Base-by-base conservation (phyloP, 2,797 vertebrate genomes). In the Garrulus glandarius region DNA sequence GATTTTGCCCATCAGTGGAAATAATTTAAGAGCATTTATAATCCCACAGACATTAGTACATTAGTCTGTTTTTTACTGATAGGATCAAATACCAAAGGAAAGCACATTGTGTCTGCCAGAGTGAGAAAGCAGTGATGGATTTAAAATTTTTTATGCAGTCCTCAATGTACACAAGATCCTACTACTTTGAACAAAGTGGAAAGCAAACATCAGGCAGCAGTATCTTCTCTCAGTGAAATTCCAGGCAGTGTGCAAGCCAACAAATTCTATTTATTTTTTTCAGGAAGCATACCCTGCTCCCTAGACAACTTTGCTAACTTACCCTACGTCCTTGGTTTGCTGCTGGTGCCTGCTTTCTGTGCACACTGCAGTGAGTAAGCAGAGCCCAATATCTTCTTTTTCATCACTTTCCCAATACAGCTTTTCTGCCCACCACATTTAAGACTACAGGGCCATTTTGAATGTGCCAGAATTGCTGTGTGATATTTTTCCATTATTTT, bases 41-140 rank as follows among this genome's bases (percentile, higher is more conserved):
- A 92, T 70, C 27, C 67, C 20, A 37, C 44, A 94, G 20, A 13
- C 55, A 34, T 87, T 92, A 87, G 9, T 32, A 13, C 55, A 34
- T 87, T 92, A 87, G 9, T 32, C 43, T 67, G 17, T 9, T 93
- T 89, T 84, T 79, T 88, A 89, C 46, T 92, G 84, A 93, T 93
- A 95, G 77, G 41, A 68, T 75, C 63, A 57, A 85, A 90, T 72
- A 80, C 47, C 18, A 88, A 94, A 89, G 52, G 24, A 78, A 92
- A 64, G 29, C 23, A 68, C 64, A 23, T 30, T 55, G 11, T 74
- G 5, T 17, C 39, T 86, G 29, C 15, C 57, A 52, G 43, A 80
- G 11, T 44, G 43, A 71, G 53, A 87, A 92, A 94, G 7, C 34
- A 57, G 26, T 32, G n/a, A 70, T n/a, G 24, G 16, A 80, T 83